These are phyloP conservation scores for Lithodes maja DNA, from an alignment of 2,888 invertebrate genomes.

Conservation along the genomic window DNA sequence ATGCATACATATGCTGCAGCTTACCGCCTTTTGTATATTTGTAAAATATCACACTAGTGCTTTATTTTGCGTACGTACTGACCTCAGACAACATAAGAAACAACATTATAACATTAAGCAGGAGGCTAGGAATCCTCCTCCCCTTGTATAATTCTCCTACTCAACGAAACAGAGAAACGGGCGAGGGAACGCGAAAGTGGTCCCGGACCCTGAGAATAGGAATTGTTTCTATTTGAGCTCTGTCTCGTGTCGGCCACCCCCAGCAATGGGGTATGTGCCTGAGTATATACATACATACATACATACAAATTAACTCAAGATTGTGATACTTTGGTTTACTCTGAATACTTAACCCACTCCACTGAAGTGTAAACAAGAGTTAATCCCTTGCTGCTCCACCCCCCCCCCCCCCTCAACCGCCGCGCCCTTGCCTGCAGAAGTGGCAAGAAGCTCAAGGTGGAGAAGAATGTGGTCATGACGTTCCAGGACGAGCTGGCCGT, in stretches of 20 bases:
- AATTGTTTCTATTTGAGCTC: too few species aligned
- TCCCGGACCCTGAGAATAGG: too few species aligned
- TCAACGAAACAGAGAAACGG: too few species aligned
- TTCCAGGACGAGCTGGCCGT: conserved; percentile 91
- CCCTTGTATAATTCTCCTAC: too few species aligned
- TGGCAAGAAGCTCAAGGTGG: conserved; percentile 85
- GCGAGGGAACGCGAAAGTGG: too few species aligned
- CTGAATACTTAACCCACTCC: conserved; percentile 29
- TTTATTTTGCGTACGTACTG: conserved; percentile 27
- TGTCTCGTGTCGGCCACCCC: too few species aligned
- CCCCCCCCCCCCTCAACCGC: conserved; percentile 29
- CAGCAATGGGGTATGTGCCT: too few species aligned
- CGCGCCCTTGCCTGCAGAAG: conserved; percentile 77
- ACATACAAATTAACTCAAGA: conserved; percentile 16
- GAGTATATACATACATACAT: background rate
- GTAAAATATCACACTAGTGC: background rate
- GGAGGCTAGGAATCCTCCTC: too few species aligned
- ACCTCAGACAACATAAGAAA: conserved; percentile 13
- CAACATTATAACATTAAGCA: too few species aligned
- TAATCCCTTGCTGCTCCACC: conserved; percentile 36
- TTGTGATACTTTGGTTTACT: conserved; percentile 25
- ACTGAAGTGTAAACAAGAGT: conserved; percentile 19
- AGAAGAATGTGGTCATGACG: conserved; percentile 84
- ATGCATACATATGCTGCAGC: too few species aligned
- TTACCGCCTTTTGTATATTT: too few species aligned